Evolutionary conservation across 2,797 vertebrate genomes (phyloP).

Genomic region (Molossus molossus): DNA sequence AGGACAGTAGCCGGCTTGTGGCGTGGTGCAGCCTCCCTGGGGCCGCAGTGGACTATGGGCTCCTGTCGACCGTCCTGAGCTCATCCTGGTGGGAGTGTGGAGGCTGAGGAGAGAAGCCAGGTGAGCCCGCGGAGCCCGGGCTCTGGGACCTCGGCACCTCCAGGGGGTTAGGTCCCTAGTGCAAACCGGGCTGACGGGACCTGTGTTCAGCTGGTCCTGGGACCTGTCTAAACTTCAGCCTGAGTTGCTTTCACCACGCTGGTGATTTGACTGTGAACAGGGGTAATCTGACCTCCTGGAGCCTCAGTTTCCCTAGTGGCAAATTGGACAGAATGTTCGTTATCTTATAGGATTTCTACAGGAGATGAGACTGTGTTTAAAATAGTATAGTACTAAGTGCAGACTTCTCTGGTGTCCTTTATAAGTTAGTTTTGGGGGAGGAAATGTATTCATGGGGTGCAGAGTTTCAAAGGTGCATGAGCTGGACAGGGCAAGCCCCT

Average conservation of each 20-base stretch:
- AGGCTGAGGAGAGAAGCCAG: background rate
- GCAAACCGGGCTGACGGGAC: too few species aligned
- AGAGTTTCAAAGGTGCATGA: background rate
- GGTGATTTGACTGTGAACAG: background rate
- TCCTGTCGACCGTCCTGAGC: background rate
- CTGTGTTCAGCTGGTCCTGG: fast-evolving
- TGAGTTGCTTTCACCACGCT: background rate
- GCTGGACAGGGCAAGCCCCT: fast-evolving
- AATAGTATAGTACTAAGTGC: fast-evolving
- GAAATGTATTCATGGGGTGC: background rate
- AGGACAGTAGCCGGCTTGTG: constrained; percentile 37
- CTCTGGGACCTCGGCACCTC: background rate
- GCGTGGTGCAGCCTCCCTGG: background rate
- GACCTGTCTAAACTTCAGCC: background rate
- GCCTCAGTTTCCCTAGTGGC: background rate
- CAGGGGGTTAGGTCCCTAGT: fast-evolving
- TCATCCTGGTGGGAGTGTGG: background rate
- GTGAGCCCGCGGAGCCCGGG: background rate
- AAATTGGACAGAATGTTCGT: background rate
- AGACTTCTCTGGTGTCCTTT: background rate
- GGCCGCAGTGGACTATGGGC: background rate
- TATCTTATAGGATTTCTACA: background rate
- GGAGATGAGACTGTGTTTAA: background rate
- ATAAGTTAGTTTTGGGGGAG: background rate
- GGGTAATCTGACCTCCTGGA: background rate